These are phyloP conservation scores for Crocidura indochinensis DNA, from an alignment of 2,797 vertebrate genomes.

Conservation along the genomic window DNA sequence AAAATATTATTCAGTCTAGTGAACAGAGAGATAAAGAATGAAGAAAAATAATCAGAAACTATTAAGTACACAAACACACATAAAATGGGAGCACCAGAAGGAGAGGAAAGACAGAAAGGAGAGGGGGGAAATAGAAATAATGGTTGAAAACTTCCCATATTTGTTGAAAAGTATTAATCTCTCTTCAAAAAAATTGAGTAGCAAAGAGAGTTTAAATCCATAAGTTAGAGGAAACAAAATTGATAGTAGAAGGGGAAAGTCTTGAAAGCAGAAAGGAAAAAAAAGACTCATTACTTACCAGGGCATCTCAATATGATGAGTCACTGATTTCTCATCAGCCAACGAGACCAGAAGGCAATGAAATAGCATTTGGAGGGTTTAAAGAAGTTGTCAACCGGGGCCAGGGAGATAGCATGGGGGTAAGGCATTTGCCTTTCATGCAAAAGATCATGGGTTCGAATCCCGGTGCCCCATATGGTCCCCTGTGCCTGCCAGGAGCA, in stretches of 20 bases:
- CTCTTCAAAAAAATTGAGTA: background rate
- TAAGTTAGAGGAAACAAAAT: background rate
- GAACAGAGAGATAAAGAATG: background rate
- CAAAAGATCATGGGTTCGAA: no score
- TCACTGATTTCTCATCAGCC: background rate
- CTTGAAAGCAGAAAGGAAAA: conserved; percentile 13
- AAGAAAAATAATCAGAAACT: background rate
- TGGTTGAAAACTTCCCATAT: background rate
- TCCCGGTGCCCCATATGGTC: no score
- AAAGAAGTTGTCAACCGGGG: background rate
- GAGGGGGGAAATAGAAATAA: background rate
- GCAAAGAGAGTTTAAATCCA: background rate
- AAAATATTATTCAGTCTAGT: background rate
- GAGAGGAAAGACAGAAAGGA: background rate
- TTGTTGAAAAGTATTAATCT: conserved; percentile 37
- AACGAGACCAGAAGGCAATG: background rate
- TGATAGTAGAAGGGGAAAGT: background rate
- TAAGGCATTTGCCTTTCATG: no score
- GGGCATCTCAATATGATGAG: background rate
- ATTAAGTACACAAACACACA: background rate
- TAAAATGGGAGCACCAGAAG: background rate
- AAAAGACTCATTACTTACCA: background rate
- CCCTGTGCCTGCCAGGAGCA: no score
- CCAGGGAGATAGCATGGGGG: no score
- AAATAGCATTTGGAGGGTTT: background rate